phyloP scores from a whole-genome alignment of 2,113 vertebrate species.

The Platycercus adscitus region DNA sequence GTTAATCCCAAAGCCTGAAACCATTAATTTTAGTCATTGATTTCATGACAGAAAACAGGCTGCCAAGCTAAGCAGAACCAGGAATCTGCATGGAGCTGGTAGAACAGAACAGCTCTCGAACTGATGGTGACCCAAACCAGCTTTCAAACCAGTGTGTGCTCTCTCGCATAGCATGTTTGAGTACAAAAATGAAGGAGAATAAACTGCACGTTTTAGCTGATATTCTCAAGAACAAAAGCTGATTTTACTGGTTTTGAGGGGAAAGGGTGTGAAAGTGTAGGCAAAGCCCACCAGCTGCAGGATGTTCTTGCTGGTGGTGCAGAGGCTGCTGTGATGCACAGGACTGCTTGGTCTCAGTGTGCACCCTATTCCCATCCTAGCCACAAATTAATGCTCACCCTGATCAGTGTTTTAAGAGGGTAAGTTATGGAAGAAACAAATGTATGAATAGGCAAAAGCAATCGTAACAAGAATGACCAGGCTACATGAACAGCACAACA shows the following conservation, averaged over 20 bases:
- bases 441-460: background rate
- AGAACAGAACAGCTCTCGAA: background rate
- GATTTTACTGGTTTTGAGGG: background rate
- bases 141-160: background rate
- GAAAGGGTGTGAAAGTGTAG: background rate
- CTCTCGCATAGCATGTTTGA: accelerated
- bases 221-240: background rate
- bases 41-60: background rate
- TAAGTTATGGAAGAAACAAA: background rate
- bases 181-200: background rate
- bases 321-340: background rate
- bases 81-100: background rate
- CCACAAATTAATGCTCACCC: background rate
- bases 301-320: background rate
- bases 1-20: background rate
- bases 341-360: background rate
- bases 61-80: background rate
- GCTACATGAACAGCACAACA: accelerated
- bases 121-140: background rate
- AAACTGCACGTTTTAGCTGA: accelerated
- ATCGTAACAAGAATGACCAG: background rate
- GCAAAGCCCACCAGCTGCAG: background rate
- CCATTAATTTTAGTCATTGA: background rate
- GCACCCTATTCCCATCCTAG: background rate
- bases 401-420: background rate